These are phyloP conservation scores for Sebastes hopkinsi DNA, from an alignment of 2,797 vertebrate species.

Conservation along the genomic window DNA sequence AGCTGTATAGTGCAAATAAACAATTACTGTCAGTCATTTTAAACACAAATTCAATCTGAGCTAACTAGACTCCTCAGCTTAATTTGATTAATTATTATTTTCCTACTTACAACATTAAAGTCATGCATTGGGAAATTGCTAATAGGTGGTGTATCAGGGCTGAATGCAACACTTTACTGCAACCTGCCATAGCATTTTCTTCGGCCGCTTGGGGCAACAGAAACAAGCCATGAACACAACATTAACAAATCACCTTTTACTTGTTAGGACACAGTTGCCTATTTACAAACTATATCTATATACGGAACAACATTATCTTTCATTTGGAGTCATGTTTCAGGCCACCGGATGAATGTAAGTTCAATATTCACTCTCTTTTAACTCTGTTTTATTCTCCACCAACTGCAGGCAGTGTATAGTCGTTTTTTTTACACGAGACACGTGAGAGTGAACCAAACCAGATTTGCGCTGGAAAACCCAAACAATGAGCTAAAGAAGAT, in stretches of 20 bases:
- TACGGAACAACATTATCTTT: neutral
- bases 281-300: fast-evolving
- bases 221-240: neutral
- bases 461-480: neutral
- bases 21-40: neutral
- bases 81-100: neutral
- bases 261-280: neutral
- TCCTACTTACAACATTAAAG: neutral
- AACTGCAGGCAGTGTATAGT: neutral
- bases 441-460: neutral
- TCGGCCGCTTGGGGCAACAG: fast-evolving
- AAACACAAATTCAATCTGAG: neutral
- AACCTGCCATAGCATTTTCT: neutral
- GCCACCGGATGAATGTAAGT: too few relatives aligned
- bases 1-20: neutral
- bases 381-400: too few relatives aligned
- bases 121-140: neutral
- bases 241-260: neutral
- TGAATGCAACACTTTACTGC: neutral
- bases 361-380: too few relatives aligned
- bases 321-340: too few relatives aligned
- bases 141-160: neutral
- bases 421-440: neutral
- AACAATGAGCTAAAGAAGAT: neutral
- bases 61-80: neutral